Evolutionary conservation across 2,113 vertebrate genomes (phyloP).

Genomic region (Petaurus breviceps): DNA sequence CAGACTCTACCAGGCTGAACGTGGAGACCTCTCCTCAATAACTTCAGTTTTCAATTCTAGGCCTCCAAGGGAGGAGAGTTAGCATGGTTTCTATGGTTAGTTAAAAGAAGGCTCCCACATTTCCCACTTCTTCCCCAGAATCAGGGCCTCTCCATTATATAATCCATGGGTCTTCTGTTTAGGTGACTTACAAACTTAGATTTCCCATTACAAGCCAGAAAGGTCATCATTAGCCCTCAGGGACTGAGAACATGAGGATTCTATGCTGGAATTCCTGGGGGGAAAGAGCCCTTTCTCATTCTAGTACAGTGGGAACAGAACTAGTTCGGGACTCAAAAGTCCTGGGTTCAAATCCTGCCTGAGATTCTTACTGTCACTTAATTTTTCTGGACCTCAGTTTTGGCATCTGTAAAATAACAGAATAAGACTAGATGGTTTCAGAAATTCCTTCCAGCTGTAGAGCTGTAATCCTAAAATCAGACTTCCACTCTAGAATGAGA

Average conservation of each 20-base stretch:
- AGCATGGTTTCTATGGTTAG: not conserved
- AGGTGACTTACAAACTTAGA: not conserved
- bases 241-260: not conserved
- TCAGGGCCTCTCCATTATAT: constrained; percentile 63
- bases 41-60: not conserved
- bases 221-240: not conserved
- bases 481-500: not conserved
- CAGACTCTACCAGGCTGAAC: not conserved
- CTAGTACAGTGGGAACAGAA: not conserved
- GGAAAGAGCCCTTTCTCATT: not conserved
- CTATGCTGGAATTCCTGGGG: not conserved
- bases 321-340: not conserved
- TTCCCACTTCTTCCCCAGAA: not conserved
- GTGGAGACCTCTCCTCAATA: not conserved
- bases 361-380: not conserved
- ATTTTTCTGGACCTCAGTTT: not conserved
- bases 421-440: not conserved
- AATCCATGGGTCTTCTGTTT: constrained; percentile 29
- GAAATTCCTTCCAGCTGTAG: not conserved
- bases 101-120: not conserved
- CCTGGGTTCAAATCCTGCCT: not conserved
- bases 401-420: not conserved
- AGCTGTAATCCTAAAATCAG: not conserved
- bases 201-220: constrained; percentile 71
- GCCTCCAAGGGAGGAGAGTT: not conserved